phyloP scores from a whole-genome alignment of 2,797 vertebrate genomes.

The Harpagifer antarcticus region DNA sequence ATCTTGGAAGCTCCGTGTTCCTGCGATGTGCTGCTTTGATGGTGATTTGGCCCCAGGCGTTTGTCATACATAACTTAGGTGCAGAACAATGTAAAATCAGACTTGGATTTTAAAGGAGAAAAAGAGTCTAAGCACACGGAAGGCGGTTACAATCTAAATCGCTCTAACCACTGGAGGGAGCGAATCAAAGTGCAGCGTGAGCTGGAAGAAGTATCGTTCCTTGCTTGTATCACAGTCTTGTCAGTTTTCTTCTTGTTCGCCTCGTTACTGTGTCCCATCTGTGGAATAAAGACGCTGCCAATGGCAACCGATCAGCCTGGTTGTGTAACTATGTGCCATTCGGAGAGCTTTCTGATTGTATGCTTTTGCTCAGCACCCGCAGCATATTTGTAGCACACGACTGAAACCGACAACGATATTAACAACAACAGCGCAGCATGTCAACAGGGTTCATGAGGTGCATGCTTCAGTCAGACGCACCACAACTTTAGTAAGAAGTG shows the following conservation, averaged over 20 bases:
- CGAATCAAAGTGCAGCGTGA: constrained; percentile 88
- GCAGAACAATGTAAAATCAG: constrained; percentile 90
- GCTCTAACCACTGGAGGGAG: constrained; percentile 87
- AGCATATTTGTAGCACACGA: constrained; percentile 14
- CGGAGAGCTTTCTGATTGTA: constrained; percentile 46
- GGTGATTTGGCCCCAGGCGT: constrained; percentile 87
- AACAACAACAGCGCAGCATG: constrained; percentile 42
- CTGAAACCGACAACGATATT: constrained; percentile 39
- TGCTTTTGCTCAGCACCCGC: constrained; percentile 24
- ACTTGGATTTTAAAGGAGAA: constrained; percentile 81
- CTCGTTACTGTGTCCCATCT: constrained; percentile 79
- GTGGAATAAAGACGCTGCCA: constrained; percentile 53
- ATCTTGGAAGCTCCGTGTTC: constrained; percentile 88
- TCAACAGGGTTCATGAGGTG: constrained; percentile 41
- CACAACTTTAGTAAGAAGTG: constrained; percentile 19
- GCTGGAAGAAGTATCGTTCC: constrained; percentile 81
- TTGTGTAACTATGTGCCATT: constrained; percentile 35
- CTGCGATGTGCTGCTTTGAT: constrained; percentile 87
- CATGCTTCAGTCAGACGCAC: constrained; percentile 37
- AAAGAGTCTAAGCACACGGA: constrained; percentile 84
- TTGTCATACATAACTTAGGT: constrained; percentile 91
- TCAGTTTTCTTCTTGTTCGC: constrained; percentile 87
- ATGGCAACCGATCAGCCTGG: constrained; percentile 50
- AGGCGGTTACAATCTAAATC: constrained; percentile 88
- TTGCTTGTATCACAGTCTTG: constrained; percentile 84